phyloP scores from a whole-genome alignment of 2,888 invertebrate genomes.

The Drosophila formosana region DNA sequence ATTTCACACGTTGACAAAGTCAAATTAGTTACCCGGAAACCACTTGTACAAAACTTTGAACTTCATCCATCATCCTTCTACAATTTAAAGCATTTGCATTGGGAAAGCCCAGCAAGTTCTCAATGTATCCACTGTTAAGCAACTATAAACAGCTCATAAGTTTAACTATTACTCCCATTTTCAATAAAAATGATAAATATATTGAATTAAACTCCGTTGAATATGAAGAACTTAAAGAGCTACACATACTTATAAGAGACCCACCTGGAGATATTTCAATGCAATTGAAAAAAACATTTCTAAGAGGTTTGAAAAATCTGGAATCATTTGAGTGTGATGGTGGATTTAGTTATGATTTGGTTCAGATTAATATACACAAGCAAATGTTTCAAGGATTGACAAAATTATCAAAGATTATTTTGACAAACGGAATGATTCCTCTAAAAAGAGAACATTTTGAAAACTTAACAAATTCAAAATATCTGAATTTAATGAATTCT shows the following conservation, averaged over 20 bases:
- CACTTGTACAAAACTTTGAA: too few species aligned
- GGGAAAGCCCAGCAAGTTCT: not conserved
- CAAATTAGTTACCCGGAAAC: too few species aligned
- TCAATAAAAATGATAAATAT: too few species aligned
- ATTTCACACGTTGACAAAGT: not conserved
- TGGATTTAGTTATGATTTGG: not conserved
- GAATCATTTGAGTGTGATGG: not conserved
- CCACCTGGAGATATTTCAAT: not conserved
- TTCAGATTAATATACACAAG: not conserved
- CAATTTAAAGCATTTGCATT: not conserved
- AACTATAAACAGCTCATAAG: not conserved
- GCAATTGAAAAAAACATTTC: not conserved
- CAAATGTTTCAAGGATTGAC: not conserved
- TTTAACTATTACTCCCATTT: too few species aligned
- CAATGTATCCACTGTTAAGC: not conserved
- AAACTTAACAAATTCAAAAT: not conserved
- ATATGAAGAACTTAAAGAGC: not conserved
- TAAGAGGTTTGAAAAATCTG: not conserved
- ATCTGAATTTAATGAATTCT: not conserved
- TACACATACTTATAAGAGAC: not conserved
- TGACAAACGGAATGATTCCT: not conserved
- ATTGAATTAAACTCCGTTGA: not conserved
- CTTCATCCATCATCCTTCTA: not conserved
- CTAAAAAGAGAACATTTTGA: not conserved
- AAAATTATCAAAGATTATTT: constrained; percentile 2